Evolutionary conservation across 1,140 invertebrate genomes (phyloP).

Genomic region (Papilio polyxenes): DNA sequence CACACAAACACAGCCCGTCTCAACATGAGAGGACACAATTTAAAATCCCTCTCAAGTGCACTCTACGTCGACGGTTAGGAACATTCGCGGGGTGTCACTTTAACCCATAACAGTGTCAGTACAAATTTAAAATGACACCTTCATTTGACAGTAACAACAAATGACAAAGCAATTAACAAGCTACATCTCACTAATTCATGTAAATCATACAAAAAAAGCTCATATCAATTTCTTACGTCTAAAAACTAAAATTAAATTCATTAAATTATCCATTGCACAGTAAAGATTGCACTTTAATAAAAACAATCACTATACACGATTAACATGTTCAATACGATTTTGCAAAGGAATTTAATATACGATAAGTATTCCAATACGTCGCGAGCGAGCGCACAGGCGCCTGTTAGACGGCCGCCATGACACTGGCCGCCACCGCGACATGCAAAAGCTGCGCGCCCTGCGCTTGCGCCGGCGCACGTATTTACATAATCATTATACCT

Average conservation of each 20-base stretch:
- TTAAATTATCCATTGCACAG: conserved; percentile 21
- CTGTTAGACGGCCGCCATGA: conserved; percentile 59
- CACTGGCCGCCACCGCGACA: conserved; percentile 60
- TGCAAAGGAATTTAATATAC: conserved; percentile 23
- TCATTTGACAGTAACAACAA: background rate
- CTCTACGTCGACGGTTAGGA: conserved; percentile 2
- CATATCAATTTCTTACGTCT: background rate
- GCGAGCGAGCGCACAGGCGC: conserved; percentile 59
- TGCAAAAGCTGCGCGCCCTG: conserved; percentile 63
- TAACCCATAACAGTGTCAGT: background rate
- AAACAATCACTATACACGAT: background rate
- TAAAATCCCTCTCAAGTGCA: conserved; percentile 32
- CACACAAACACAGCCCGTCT: background rate
- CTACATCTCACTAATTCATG: background rate
- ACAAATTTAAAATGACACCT: background rate
- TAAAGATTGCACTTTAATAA: conserved; percentile 10
- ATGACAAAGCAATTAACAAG: background rate
- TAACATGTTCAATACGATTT: background rate
- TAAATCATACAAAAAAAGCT: background rate
- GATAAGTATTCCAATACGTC: conserved; percentile 45
- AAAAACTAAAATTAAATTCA: background rate
- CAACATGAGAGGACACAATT: background rate
- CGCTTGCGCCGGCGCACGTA: conserved; percentile 51
- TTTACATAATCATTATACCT: conserved; percentile 67
- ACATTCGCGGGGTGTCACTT: background rate